Evolutionary conservation across 2,888 invertebrate species (phyloP).

Genomic region (Apotomis capreana): DNA sequence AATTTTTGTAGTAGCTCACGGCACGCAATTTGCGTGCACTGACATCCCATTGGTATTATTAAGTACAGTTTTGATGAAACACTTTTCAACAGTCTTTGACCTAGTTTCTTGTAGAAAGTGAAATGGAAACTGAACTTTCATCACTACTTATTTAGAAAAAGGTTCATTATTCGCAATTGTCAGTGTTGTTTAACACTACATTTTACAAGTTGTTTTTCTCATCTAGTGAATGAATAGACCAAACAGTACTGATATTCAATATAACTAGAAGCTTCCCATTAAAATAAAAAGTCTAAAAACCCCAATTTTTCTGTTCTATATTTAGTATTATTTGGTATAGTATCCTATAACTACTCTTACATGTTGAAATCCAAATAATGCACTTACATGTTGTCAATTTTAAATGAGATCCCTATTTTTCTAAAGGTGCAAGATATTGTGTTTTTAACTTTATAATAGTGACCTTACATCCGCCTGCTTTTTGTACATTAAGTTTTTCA

Average conservation of each 20-base stretch:
- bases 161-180: neutral
- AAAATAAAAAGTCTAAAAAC: too few species aligned
- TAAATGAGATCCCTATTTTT: too few species aligned
- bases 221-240: neutral
- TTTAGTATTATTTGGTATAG: too few species aligned
- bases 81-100: constrained; percentile 29
- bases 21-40: constrained; percentile 13
- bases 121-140: constrained; percentile 29
- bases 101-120: constrained; percentile 36
- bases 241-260: neutral
- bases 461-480: too few species aligned
- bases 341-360: too few species aligned
- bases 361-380: too few species aligned
- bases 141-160: constrained; percentile 1
- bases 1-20: constrained; percentile 3
- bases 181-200: neutral
- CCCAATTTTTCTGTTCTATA: too few species aligned
- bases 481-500: too few species aligned
- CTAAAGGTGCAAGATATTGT: too few species aligned
- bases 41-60: constrained; percentile 4
- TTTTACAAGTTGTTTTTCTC: neutral
- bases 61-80: constrained; percentile 18
- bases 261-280: too few species aligned
- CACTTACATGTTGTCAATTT: too few species aligned
- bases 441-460: too few species aligned